Evolutionary conservation across 1,140 invertebrate species (phyloP).

Genomic region (Sitophilus oryzae): DNA sequence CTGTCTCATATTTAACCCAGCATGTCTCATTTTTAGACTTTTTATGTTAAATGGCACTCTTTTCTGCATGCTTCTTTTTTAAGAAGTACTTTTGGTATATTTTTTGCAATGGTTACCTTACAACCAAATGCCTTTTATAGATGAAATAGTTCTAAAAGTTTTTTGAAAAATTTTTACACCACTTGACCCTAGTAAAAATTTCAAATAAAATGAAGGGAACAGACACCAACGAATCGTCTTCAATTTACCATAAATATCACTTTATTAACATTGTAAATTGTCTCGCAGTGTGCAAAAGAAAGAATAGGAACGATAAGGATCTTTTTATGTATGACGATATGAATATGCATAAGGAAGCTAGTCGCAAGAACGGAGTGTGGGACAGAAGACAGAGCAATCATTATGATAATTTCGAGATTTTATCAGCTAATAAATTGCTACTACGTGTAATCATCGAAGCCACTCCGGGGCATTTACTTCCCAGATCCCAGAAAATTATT

Average conservation of each 20-base stretch:
- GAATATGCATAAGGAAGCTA: slow-evolving; percentile 29
- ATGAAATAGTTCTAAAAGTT: too few species aligned
- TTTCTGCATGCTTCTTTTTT: too few species aligned
- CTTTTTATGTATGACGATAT: slow-evolving; percentile 20
- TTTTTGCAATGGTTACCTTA: too few species aligned
- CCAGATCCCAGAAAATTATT: slow-evolving; percentile 14
- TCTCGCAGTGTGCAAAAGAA: slow-evolving; percentile 13
- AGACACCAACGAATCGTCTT: background rate
- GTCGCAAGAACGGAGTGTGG: slow-evolving; percentile 29
- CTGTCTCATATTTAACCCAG: too few species aligned
- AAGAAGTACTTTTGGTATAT: too few species aligned
- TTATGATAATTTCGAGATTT: slow-evolving; percentile 32
- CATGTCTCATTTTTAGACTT: too few species aligned
- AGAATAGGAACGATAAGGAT: slow-evolving; percentile 18
- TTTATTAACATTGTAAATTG: slow-evolving; percentile 22
- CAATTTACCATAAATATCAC: slow-evolving; percentile 14
- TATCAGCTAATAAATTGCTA: slow-evolving; percentile 26
- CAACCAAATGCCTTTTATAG: background rate
- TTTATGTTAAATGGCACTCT: too few species aligned
- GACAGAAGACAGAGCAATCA: slow-evolving; percentile 30
- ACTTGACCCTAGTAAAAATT: too few species aligned
- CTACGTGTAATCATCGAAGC: slow-evolving; percentile 26
- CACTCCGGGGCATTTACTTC: slow-evolving; percentile 18
- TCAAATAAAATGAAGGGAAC: too few species aligned
- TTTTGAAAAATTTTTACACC: too few species aligned